phyloP scores from a whole-genome alignment of 2,888 invertebrate species.

The Diarsia brunnea region DNA sequence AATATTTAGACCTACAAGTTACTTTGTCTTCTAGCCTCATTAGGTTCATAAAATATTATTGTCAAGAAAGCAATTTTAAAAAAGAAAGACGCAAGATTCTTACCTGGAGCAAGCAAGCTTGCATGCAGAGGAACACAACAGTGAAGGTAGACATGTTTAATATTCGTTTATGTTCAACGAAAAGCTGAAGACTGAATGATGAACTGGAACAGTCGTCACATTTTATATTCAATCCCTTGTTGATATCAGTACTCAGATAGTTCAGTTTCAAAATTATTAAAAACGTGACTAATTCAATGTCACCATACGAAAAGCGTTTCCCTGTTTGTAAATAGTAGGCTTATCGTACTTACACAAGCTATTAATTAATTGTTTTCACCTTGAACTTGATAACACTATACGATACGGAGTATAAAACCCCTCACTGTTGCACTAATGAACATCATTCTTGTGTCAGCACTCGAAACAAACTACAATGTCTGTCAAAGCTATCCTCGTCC shows the following conservation, averaged over 20 bases:
- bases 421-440: slow-evolving; percentile 1
- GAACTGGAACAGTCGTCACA: not conserved
- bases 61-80: too few species aligned
- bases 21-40: too few species aligned
- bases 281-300: not conserved
- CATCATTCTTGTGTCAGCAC: slow-evolving; percentile 40
- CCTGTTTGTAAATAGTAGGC: not conserved
- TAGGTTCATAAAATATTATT: too few species aligned
- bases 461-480: slow-evolving; percentile 66
- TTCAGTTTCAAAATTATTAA: not conserved
- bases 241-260: not conserved
- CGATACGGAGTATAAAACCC: slow-evolving; percentile 1
- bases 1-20: not conserved
- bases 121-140: slow-evolving; percentile 11
- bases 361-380: not conserved
- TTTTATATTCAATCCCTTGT: not conserved
- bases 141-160: slow-evolving; percentile 52
- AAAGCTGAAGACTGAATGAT: not conserved
- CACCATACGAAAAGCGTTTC: not conserved
- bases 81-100: not conserved
- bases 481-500: slow-evolving; percentile 65
- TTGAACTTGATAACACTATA: slow-evolving; percentile 1
- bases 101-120: slow-evolving; percentile 5
- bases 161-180: slow-evolving; percentile 16
- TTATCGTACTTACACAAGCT: not conserved